Evolutionary conservation across 2,888 invertebrate species (phyloP).

Genomic region (Morpho deidamia): DNA sequence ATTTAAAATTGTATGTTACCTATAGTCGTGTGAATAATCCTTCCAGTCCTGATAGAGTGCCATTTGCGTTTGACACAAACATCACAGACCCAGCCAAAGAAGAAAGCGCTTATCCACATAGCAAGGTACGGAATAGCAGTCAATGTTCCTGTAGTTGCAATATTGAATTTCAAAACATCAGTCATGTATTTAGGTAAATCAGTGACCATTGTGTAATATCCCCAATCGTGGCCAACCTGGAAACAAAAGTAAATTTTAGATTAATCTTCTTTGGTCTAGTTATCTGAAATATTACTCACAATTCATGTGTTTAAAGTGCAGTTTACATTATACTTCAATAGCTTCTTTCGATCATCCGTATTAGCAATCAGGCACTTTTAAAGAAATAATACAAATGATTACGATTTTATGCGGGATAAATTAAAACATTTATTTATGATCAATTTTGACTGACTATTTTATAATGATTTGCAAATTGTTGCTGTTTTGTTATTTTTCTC

Average conservation of each 20-base stretch:
- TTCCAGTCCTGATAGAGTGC: constrained; percentile 77
- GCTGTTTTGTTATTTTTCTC: too few relatives aligned
- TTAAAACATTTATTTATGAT: too few relatives aligned
- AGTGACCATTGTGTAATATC: constrained; percentile 84
- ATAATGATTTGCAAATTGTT: too few relatives aligned
- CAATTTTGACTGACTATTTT: too few relatives aligned
- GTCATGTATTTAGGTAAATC: constrained; percentile 85
- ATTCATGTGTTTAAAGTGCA: too few relatives aligned
- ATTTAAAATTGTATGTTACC: constrained; percentile 56
- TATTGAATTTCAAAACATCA: constrained; percentile 82
- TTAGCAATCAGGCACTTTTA: too few relatives aligned
- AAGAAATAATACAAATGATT: too few relatives aligned
- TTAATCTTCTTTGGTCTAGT: too few relatives aligned
- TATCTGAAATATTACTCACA: too few relatives aligned
- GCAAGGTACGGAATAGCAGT: constrained; percentile 83
- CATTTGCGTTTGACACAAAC: constrained; percentile 79
- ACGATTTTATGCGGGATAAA: too few relatives aligned
- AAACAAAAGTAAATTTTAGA: constrained; percentile 9
- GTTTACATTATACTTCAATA: too few relatives aligned
- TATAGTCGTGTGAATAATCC: constrained; percentile 83
- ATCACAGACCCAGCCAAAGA: constrained; percentile 84
- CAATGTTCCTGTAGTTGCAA: constrained; percentile 80
- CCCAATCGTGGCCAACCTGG: constrained; percentile 80
- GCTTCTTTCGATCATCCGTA: too few relatives aligned
- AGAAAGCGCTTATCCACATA: constrained; percentile 83